Evolutionary conservation across 1,140 invertebrate species (phyloP), one percentile per base, ranked within the genome.

Genomic region (Tenebrio molitor): DNA sequence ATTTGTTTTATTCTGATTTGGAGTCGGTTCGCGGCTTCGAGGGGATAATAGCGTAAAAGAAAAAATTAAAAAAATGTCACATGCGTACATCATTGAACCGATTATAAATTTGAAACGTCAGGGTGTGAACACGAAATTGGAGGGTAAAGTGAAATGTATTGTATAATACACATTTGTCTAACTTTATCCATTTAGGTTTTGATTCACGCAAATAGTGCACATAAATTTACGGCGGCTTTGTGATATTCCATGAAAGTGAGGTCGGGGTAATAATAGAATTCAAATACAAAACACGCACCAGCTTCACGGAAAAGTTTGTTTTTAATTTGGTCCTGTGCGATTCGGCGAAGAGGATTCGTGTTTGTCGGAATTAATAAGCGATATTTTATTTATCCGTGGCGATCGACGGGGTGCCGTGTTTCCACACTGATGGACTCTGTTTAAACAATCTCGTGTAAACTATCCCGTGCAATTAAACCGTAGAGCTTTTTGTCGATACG

Each of bases 101-200:
- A 70, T 70, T 63, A 70, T 62, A 44, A 42, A 70, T 70, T 70
- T 36, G 39, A 7, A 63, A 17, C 53, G 34, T 44, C 34, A 58
- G 33, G 53, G 50, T 70, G 34, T 63, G 69, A 63, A 42, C 39
- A 42, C 34, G 41, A 70, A 70, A 70, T 44, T 58, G 69, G 69
- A 70, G 69, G 69, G 69, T 70, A 70, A 63, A 70, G 53, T 70
- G 69, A 70, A 70, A 70, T 70, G 69, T 69, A 69, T 69, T 69
- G 68, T 70, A 41, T 62, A 42, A 42, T 70, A 70, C 69, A 70
- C 69, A 70, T 70, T 70, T 70, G 53, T 70, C 69, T 70, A 62
- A 58, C 53, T 69, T 70, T 62, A 62, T 70, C 69, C 69, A 70
- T 70, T 70, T 70, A 41, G 50, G 69, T 50, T 70, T 50, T 62